Conservation (phyloP, 2,113 vertebrate species). For the Prionailurus viverrinus region DNA sequence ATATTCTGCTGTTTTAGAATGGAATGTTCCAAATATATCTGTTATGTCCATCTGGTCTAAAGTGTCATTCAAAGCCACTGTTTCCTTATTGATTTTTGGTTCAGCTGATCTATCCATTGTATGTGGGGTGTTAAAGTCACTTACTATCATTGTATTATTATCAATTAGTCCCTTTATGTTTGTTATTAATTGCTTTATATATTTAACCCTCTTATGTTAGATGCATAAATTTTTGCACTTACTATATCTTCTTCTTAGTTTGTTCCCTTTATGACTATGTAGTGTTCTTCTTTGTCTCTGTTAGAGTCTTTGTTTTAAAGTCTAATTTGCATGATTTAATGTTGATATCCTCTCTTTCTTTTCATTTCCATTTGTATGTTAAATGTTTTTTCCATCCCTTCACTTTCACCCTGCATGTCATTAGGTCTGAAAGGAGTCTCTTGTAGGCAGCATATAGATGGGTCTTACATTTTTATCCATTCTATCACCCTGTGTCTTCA, state of each 20-base stretch:
- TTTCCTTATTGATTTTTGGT: neutral
- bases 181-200: neutral
- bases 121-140: neutral
- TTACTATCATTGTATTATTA: neutral
- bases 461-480: neutral
- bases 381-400: neutral
- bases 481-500: neutral
- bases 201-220: neutral
- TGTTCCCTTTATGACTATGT: neutral
- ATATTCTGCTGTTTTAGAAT: neutral
- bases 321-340: neutral
- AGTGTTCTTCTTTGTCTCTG: neutral
- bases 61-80: neutral
- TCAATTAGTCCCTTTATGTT: neutral
- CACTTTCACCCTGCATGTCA: neutral
- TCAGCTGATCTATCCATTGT: neutral
- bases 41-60: too few relatives aligned
- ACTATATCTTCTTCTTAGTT: neutral
- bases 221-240: neutral
- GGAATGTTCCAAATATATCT: neutral
- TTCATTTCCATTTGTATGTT: neutral
- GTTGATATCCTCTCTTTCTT: neutral
- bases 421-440: neutral
- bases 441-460: neutral
- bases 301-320: neutral